Evolutionary conservation across 2,888 invertebrate genomes (phyloP), one percentile per base, ranked within the genome.

Genomic region (Sphaerophoria taeniata): DNA sequence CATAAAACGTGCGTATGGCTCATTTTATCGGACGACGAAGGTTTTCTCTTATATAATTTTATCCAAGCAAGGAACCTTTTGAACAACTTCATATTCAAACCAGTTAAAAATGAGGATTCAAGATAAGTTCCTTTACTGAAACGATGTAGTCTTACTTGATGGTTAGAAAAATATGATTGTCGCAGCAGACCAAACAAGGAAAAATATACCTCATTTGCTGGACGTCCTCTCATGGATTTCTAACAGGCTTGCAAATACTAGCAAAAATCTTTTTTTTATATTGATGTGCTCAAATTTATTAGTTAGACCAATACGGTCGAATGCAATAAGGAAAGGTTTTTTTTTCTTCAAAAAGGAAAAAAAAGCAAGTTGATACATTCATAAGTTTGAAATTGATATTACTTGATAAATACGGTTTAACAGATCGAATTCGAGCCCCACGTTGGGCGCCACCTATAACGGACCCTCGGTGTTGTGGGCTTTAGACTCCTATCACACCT

Each of bases 371-470:
- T 1, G n/a, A 47, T 24, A 53, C 2, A 31, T 14, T 2, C 7
- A 6, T 14, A 53, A 16, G 4, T 36, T 24, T 16, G 11, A 0
- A 31, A 7, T 24, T 53, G 7, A 11, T 24, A 4, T 24, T 7
- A 24, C 9, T 7, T 53, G 4, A 31, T 53, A 31, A 53, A 7
- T 31, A 24, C 7, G 53, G 24, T 9, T 24, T 24, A 24, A 11
- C 24, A 53, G 24, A 12, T 11, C 7, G 3, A 24, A 24, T 53
- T n/a, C 53, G 24, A 9, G 24, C 24, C 24, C 9, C 53, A 53
- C 31, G 53, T 53, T 53, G 53, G 53, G 53, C 53, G 53, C 53
- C 53, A 53, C 53, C 53, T 53, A 31, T 53, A 53, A 53, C 53
- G 53, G 47, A 31, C 9, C 24, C 53, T 9, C 11, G 53, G 53